Base-by-base conservation (phyloP, 2,888 invertebrate species). In the Zaprionus bogoriensis region DNA sequence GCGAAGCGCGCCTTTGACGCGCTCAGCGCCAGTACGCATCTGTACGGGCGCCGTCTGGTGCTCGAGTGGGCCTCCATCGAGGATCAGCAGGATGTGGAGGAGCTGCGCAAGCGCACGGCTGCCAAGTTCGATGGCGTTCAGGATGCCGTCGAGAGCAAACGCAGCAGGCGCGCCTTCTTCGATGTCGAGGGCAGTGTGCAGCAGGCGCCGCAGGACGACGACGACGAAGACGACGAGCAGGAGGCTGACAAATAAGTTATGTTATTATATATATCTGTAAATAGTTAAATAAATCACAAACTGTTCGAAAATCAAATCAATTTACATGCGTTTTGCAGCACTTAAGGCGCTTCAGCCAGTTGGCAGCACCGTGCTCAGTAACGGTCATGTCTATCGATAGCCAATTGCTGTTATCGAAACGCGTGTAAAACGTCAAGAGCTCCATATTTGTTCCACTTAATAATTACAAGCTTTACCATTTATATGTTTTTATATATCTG, bases 1-100 rank as follows among this genome's bases (percentile, higher is more conserved):
- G 99, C 99, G 1, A 98, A 98, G 95, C 93, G 94, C 89, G 99
- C 99, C 0, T 98, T 98, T 91, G 96, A 97, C 69, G 95, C 97
- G 0, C 90, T 99, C n/a, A 95, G 96, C 78, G 97, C 97, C 89
- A 98, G 98, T 84, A 99, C 99, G 53, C 99, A 99, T 93, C 95
- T 99, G 91, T 99, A 98, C 91, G 99, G 99, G 0, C 93, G 99
- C 73, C 93, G 99, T 54, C 92, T 99, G 81, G 98, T 98, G 0
- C 92, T 99, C 62, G 99, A 99, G 92, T 99, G 99, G 99, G 90
- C 91, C 0, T 82, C 89, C n/a, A 71, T 67, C 4, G 93, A 95
- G 57, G 93, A 94, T 46, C 92, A 94, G 42, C 94, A 94, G 28
- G 96, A 96, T 88, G 92, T 99, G 5, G 95, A 95, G 10, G 93